Percentiles rank a stretch among this genome's conserved stretches.
These are phyloP conservation scores for Zeugodacus cucurbitae DNA, from an alignment of 1,140 invertebrate genomes.

Conservation along the genomic window DNA sequence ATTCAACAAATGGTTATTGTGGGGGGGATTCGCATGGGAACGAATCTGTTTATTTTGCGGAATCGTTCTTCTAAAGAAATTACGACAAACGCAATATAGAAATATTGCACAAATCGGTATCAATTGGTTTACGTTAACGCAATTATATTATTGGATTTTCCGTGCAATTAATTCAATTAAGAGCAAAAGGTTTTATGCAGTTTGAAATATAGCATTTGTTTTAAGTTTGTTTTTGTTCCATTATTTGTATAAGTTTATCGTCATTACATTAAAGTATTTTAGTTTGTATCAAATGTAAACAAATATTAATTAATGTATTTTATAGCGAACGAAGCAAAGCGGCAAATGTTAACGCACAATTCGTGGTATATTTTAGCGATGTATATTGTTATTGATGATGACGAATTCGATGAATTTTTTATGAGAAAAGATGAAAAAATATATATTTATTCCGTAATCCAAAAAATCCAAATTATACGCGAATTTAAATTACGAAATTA, in stretches of 20 bases:
- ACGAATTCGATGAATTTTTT: neutral
- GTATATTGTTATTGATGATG: neutral
- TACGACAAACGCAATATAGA: neutral
- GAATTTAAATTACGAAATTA: no score
- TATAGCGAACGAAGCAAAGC: neutral
- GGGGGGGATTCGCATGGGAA: neutral
- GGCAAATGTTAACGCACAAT: neutral
- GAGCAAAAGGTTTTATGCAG: no score
- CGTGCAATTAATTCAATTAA: no score
- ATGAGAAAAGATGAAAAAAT: neutral
- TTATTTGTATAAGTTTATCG: neutral
- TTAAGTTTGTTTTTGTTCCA: neutral
- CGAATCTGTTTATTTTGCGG: neutral
- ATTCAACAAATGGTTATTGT: neutral
- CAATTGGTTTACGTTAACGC: no score
- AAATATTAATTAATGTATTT: no score
- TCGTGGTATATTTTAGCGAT: neutral
- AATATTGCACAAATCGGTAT: no score
- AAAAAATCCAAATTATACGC: neutral
- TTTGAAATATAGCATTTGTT: neutral
- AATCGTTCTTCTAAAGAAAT: neutral
- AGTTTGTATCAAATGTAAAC: no score
- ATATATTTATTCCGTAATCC: neutral
- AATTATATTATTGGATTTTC: no score
- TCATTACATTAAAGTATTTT: no score